Evolutionary conservation across 1,140 invertebrate species (phyloP).

Genomic region (Delia radicum): DNA sequence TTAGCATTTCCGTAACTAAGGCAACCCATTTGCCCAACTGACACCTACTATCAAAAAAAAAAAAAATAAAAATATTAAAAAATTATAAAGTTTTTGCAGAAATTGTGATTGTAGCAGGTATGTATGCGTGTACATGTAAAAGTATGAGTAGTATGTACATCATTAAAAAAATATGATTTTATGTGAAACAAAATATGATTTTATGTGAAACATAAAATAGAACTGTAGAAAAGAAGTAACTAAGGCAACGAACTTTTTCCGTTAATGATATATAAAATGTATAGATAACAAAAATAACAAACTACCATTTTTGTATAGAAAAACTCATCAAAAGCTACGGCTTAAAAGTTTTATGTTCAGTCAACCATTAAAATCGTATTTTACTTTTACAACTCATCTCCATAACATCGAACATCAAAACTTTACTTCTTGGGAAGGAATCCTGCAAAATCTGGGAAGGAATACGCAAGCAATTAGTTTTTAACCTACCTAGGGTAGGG

Average conservation of each 20-base stretch:
- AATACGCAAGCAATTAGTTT: too few species aligned
- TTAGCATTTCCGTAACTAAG: too few species aligned
- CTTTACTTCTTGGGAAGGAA: neutral
- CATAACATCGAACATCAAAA: conserved; percentile 3
- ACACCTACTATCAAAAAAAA: neutral
- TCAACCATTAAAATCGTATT: conserved; percentile 22
- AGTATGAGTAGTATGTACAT: neutral
- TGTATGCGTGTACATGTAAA: neutral
- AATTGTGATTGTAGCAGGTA: neutral
- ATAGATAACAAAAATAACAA: neutral
- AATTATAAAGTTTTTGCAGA: neutral
- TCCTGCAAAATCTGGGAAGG: neutral
- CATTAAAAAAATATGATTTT: too few species aligned
- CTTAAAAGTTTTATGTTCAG: conserved; percentile 22
- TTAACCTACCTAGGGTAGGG: too few species aligned
- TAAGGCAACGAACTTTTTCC: neutral
- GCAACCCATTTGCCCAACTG: too few species aligned
- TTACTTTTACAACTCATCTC: neutral
- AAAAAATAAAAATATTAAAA: neutral
- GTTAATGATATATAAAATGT: neutral
- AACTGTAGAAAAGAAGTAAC: neutral
- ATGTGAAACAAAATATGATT: neutral
- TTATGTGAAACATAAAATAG: neutral
- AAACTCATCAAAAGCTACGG: conserved; percentile 22
- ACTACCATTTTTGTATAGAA: neutral